phyloP scores from a whole-genome alignment of 2,113 vertebrate genomes.

The Engraulis encrasicolus region DNA sequence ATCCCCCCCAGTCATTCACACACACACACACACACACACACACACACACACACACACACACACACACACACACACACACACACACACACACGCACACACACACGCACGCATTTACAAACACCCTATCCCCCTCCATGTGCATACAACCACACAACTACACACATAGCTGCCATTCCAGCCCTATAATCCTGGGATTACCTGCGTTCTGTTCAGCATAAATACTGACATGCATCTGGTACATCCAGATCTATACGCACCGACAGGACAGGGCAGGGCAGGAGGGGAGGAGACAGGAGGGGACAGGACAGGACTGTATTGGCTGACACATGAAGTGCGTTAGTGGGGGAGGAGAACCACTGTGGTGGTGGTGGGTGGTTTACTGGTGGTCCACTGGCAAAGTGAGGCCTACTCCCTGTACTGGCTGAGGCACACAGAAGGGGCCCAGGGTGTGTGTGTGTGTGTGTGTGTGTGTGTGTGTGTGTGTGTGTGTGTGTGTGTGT shows the following conservation, averaged over 20 bases:
- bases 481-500: not conserved
- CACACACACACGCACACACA: not conserved
- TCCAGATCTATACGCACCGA: not conserved
- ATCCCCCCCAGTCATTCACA: conserved; percentile 31
- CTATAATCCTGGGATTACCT: not conserved
- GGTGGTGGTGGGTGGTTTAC: too few relatives aligned
- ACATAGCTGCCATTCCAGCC: not conserved
- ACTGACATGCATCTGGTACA: not conserved
- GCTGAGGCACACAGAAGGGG: not conserved
- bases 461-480: too few relatives aligned
- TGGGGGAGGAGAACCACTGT: not conserved
- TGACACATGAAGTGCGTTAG: not conserved
- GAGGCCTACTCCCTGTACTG: not conserved
- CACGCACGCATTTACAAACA: conserved; percentile 21
- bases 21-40: conserved; percentile 26
- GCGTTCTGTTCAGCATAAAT: not conserved
- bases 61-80: not conserved
- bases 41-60: not conserved
- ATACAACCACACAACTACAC: not conserved
- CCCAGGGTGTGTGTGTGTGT: not conserved
- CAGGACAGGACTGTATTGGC: not conserved
- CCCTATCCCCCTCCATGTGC: not conserved
- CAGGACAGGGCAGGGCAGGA: too few relatives aligned
- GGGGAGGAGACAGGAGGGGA: too few relatives aligned
- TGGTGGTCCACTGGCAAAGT: conserved; percentile 2